Evolutionary conservation across 2,797 vertebrate genomes (phyloP), one percentile per base, ranked within the genome.

Genomic region (Ctenopoma kingsleyae): DNA sequence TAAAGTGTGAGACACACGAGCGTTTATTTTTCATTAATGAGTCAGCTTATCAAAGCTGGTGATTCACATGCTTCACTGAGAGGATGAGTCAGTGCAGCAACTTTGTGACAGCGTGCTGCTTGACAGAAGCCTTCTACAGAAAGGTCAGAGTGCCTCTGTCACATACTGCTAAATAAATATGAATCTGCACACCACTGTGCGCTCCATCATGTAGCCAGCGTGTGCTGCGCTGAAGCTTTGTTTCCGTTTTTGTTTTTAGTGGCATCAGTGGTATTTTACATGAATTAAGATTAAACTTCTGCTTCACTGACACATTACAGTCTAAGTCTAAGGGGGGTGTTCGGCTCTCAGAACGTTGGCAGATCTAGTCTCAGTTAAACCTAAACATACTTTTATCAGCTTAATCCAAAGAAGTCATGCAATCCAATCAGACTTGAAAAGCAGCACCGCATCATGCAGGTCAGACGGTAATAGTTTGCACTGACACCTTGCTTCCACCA

Each of bases 111-210:
- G 12, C 16, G 48, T 19, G 27, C n/a, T 6, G 20, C 27, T 51
- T 25, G 30, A 44, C 2, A 25, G 23, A 6, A 9, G 16, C 3
- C 30, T 32, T 32, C 30, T 32, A 19, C 20, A 4, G 4, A 55
- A 53, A 59, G 49, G 62, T 60, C 70, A 66, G 43, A 22, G 53
- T 3, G 68, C 22, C 23, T 6, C 44, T 47, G 40, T 49, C 22
- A 19, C 10, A 13, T 23, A 36, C 15, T 13, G 13, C 30, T 25
- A 4, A 6, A 6, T 32, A 6, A 6, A 32, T 32, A 32, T 32
- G 2, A 3, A 32, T 32, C 30, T 6, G 30, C 5, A 32, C 2
- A 25, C 23, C 23, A 25, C n/a, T n/a, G n/a, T n/a, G n/a, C n/a
- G n/a, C n/a, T n/a, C n/a, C 23, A 25, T 25, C 23, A 25, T 25